These are phyloP conservation scores for Anadara kagoshimensis DNA, from an alignment of 1,140 invertebrate genomes.

Conservation along the genomic window DNA sequence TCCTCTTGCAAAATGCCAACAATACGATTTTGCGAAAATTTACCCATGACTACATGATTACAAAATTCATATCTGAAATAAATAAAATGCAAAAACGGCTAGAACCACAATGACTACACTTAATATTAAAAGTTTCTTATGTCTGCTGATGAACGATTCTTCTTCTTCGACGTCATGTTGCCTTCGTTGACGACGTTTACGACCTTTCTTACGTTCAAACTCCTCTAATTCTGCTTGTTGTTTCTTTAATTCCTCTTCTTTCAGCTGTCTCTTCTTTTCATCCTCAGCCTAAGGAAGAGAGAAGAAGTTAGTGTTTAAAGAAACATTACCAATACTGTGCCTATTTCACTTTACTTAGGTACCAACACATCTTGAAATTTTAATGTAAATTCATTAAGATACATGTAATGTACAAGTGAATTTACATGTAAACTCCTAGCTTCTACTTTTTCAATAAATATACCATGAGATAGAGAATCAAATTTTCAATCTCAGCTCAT, in stretches of 20 bases:
- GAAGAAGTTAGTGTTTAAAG: neutral
- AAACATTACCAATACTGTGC: constrained; percentile 3
- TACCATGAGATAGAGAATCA: no score
- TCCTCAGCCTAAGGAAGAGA: constrained; percentile 52
- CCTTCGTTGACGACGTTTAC: constrained; percentile 58
- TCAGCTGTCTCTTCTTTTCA: constrained; percentile 52
- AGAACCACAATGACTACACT: constrained; percentile 42
- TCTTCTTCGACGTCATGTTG: constrained; percentile 49
- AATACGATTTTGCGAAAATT: no score
- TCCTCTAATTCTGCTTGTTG: constrained; percentile 65
- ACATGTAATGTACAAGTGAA: neutral
- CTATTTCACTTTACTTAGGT: neutral
- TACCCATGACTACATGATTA: no score
- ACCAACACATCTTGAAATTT: neutral
- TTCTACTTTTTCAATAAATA: no score
- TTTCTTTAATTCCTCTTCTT: constrained; percentile 61
- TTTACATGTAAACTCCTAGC: neutral
- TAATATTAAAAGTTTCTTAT: constrained; percentile 44
- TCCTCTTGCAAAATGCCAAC: no score
- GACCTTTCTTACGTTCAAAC: constrained; percentile 63
- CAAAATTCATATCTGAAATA: constrained; percentile 15
- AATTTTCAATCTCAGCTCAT: no score
- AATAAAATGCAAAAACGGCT: constrained; percentile 51
- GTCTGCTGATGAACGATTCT: constrained; percentile 40
- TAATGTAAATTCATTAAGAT: neutral